A percentile compares a stretch with the other conserved stretches of the same genome.
Conservation (phyloP, 2,888 invertebrate genomes). For the Catocala sponsa region DNA sequence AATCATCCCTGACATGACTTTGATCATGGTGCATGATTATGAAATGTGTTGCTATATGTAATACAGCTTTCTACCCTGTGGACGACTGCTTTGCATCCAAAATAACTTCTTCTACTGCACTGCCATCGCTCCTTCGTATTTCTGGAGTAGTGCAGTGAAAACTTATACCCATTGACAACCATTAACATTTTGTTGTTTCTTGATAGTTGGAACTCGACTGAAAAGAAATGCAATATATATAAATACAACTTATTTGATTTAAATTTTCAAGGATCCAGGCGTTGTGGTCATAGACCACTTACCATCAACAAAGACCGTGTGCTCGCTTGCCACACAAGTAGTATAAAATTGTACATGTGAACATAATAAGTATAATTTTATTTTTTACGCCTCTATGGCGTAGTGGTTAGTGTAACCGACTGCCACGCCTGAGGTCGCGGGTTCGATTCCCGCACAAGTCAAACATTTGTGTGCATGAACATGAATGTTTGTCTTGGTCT, state of each 20-base stretch:
- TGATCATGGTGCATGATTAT: conserved; percentile 63
- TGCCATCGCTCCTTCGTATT: conserved; percentile 70
- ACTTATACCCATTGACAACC: conserved; percentile 68
- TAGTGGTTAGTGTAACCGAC: too few species aligned
- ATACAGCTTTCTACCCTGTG: conserved; percentile 58
- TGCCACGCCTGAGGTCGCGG: too few species aligned
- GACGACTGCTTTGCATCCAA: conserved; percentile 72
- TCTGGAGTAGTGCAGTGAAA: conserved; percentile 67
- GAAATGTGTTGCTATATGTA: conserved; percentile 55
- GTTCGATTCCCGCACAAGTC: too few species aligned
- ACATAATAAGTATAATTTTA: too few species aligned
- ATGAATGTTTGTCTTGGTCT: too few species aligned
- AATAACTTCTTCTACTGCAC: conserved; percentile 70
- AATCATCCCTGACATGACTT: not conserved
- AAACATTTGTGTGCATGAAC: too few species aligned
- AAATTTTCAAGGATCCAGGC: too few species aligned
- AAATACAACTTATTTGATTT: not conserved
- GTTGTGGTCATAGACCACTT: too few species aligned
- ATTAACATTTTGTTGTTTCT: conserved; percentile 63
- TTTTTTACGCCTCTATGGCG: too few species aligned
- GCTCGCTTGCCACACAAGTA: too few species aligned
- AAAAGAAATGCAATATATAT: conserved; percentile 4
- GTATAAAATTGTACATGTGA: too few species aligned
- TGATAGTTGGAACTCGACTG: conserved; percentile 56
- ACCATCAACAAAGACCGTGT: too few species aligned